These are phyloP conservation scores for Cinclus mexicanus DNA, from an alignment of 2,113 vertebrate genomes.

Conservation along the genomic window DNA sequence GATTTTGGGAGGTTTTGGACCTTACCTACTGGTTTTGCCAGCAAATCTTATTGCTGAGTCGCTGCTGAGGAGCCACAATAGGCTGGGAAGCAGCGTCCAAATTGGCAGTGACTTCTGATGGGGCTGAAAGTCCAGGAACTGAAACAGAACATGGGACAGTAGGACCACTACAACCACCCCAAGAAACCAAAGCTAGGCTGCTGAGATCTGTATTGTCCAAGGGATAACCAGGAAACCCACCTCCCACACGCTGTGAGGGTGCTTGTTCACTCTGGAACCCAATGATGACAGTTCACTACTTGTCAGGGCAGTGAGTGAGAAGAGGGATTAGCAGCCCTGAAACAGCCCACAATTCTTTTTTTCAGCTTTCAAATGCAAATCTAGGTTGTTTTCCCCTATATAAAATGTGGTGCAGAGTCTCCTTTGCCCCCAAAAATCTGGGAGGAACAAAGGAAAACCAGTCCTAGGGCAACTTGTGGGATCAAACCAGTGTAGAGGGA, in stretches of 20 bases:
- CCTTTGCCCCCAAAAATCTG: not conserved
- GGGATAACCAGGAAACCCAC: accelerated
- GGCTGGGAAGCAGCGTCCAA: accelerated
- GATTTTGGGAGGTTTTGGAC: not conserved
- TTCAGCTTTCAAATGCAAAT: not conserved
- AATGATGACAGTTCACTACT: not conserved
- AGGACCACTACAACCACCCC: not conserved
- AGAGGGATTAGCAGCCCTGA: not conserved
- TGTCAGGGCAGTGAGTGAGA: not conserved
- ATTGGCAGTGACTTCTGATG: not conserved
- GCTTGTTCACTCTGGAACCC: not conserved
- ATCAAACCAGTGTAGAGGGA: not conserved
- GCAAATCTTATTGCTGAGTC: not conserved
- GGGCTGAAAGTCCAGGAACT: accelerated
- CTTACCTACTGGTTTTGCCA: not conserved
- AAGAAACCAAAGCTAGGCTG: not conserved
- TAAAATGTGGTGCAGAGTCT: not conserved
- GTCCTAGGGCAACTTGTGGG: not conserved
- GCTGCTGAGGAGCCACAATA: not conserved
- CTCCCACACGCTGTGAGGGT: accelerated
- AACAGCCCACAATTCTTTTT: not conserved
- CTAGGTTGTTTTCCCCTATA: not conserved
- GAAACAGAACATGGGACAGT: accelerated
- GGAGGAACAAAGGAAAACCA: not conserved
- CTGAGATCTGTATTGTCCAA: not conserved